Base-by-base conservation (phyloP, 2,888 invertebrate genomes). In the Pycnomerus fuliginosus region DNA sequence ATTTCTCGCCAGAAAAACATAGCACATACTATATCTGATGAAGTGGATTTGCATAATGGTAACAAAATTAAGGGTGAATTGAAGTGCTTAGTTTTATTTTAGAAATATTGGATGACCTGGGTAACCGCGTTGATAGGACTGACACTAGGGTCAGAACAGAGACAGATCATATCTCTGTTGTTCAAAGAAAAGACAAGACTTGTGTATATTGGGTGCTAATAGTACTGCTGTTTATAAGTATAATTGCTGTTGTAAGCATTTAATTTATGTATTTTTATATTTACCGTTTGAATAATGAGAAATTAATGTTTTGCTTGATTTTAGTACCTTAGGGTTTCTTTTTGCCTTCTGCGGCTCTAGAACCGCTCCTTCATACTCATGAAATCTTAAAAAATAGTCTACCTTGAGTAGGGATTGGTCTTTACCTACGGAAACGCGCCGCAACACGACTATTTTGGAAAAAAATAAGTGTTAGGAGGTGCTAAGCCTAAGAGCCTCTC, bases 1-100 rank as follows among this genome's bases (percentile, higher is more conserved):
- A 83, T 90, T 43, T 78, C 82, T 0, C 74, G 88, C 3, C 90
- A 90, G 64, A 88, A 87, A 60, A 75, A 83, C 56, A 80, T 90
- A 60, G 89, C 89, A 3, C 72, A 81, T 30, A 83, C 82, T 31
- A 84, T 91, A 54, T 82, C 83, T 7, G 77, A 76, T 59, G 90
- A 90, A 74, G 87, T 90, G 0, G 84, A 85, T 59, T 71, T 80
- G 52, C 90, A 90, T 61, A 87, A 88, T 75, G 87, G 87, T 87
- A 69, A 7, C 13, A 17, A 17, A 30, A 8, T 5, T 5, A 30
- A 30, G 27, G 11, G 27, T 10, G 7, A 30, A 14, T 30, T 14
- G 7, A 14, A 30, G 4, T 14, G 4, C 12, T 30, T 20, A 20
- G 20, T 8, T 12, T 41, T 17, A 13, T 39, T 39, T 8, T 16